Evolutionary conservation across 1,140 invertebrate genomes (phyloP).

Genomic region (Camponotus floridanus): DNA sequence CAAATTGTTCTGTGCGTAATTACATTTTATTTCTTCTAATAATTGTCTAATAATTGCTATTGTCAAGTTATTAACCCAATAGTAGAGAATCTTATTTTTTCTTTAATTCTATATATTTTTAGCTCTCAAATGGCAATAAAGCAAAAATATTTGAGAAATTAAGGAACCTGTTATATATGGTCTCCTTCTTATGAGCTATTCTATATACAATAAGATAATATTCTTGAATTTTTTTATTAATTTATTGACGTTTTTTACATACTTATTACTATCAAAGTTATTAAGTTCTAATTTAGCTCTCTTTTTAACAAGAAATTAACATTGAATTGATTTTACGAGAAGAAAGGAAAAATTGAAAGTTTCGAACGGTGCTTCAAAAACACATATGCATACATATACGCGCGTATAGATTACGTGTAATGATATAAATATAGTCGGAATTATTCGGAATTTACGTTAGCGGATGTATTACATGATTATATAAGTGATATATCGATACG

Average conservation of each 20-base stretch:
- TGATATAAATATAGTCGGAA: constrained; percentile 35
- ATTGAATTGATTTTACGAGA: neutral
- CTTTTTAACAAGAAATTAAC: neutral
- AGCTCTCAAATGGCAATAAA: neutral
- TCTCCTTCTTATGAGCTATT: too few species aligned
- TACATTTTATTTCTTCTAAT: neutral
- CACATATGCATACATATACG: constrained; percentile 17
- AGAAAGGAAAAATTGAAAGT: constrained; percentile 19
- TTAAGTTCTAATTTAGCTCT: neutral
- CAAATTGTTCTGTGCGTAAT: neutral
- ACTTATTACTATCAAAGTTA: neutral
- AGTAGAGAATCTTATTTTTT: neutral
- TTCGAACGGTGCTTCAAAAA: constrained; percentile 30
- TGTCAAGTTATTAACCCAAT: neutral
- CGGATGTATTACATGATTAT: constrained; percentile 62
- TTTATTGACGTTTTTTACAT: neutral
- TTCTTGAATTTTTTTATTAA: neutral
- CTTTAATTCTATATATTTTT: neutral
- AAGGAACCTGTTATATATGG: too few species aligned
- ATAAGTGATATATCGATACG: constrained; percentile 67
- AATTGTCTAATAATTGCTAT: neutral
- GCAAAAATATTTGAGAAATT: too few species aligned
- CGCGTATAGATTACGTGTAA: constrained; percentile 23
- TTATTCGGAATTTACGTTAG: constrained; percentile 72
- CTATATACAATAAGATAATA: too few species aligned